phyloP scores from a whole-genome alignment of 2,113 vertebrate genomes.

The Gasterosteus aculeatus region DNA sequence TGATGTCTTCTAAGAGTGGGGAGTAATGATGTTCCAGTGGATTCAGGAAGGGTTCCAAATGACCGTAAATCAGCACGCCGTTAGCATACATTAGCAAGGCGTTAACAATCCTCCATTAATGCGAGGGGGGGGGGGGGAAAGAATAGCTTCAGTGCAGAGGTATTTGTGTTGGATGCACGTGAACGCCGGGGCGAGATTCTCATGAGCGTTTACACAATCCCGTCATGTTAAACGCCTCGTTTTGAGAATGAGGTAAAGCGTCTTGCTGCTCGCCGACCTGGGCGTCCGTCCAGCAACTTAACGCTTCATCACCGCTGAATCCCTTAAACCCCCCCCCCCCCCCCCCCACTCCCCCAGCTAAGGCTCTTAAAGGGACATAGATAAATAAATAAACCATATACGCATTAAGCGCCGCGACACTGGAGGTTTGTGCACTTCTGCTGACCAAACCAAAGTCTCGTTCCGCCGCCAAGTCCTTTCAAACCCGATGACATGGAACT shows the following conservation, averaged over 20 bases:
- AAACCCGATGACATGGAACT: constrained; percentile 49
- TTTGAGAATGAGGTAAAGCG: constrained; percentile 41
- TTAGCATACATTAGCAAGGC: background rate
- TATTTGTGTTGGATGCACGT: constrained; percentile 22
- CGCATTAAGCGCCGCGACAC: constrained; percentile 25
- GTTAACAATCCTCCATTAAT: background rate
- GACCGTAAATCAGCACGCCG: background rate
- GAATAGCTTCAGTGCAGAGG: background rate
- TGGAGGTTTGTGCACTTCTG: constrained; percentile 8
- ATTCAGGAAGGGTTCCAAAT: background rate
- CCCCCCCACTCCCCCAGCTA: constrained; percentile 37
- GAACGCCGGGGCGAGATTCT: constrained; percentile 1
- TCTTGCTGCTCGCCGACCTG: constrained; percentile 50
- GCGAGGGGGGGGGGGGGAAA: background rate
- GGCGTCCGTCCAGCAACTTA: constrained; percentile 56
- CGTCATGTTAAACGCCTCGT: constrained; percentile 34
- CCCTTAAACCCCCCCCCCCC: constrained; percentile 46
- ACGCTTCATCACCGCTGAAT: constrained; percentile 53
- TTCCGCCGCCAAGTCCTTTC: constrained; percentile 46
- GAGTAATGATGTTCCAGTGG: background rate
- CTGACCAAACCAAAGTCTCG: background rate
- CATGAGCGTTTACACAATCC: constrained; percentile 12
- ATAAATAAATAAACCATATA: constrained; percentile 37
- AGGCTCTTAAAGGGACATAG: constrained; percentile 37
- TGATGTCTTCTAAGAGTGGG: background rate